Percentiles rank a stretch among this genome's conserved stretches.
These are phyloP conservation scores for Hydroisotoma schaefferi DNA, from an alignment of 2,888 invertebrate genomes.

Conservation along the genomic window DNA sequence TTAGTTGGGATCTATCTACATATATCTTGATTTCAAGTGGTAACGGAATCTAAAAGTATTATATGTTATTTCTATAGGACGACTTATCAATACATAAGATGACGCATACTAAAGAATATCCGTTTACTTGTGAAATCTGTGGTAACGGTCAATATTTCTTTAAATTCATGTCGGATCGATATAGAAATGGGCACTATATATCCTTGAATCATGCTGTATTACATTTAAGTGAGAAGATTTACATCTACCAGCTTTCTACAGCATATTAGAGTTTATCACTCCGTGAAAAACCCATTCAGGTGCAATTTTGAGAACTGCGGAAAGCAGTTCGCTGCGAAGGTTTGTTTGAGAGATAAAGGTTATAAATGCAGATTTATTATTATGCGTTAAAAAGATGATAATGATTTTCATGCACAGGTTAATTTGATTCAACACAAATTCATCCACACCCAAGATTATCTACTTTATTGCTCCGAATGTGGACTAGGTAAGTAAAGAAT, in stretches of 20 bases:
- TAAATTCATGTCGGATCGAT: neutral
- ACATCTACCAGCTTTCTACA: neutral
- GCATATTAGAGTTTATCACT: neutral
- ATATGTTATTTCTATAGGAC: slow-evolving; percentile 18
- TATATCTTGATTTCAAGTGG: neutral
- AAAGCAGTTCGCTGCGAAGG: slow-evolving; percentile 11
- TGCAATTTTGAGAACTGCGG: slow-evolving; percentile 14
- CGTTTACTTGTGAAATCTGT: slow-evolving; percentile 16
- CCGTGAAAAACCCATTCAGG: slow-evolving; percentile 5
- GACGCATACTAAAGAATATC: slow-evolving; percentile 16
- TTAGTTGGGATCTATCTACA: no score
- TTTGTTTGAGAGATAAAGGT: no score
- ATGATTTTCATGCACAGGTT: no score
- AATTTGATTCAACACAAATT: slow-evolving; percentile 12
- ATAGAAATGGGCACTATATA: neutral
- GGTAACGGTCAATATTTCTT: slow-evolving; percentile 3
- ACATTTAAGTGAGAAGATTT: neutral
- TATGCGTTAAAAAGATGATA: slow-evolving; percentile 15
- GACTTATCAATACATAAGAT: no score
- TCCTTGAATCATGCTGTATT: no score
- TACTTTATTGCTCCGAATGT: slow-evolving; percentile 6
- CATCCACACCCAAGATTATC: slow-evolving; percentile 18
- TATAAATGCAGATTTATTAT: no score
- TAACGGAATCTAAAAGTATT: neutral
- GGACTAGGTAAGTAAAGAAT: neutral